Conservation (phyloP, 2,888 invertebrate species). For the Pilophorus perplexus region DNA sequence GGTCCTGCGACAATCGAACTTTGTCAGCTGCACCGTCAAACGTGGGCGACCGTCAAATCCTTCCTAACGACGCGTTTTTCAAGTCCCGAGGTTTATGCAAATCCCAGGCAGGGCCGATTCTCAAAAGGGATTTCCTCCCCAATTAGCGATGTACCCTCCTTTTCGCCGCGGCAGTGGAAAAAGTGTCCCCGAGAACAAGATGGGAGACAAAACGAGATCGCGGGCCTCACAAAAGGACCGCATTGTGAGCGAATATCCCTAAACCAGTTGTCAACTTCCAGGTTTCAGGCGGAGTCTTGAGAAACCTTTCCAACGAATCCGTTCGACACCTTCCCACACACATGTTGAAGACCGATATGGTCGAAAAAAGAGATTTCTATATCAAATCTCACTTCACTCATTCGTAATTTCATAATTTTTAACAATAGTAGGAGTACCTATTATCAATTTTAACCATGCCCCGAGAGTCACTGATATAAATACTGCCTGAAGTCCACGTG, state of each 20-base stretch:
- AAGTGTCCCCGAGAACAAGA: neutral
- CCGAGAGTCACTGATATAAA: too few species aligned
- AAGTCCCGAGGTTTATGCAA: constrained; percentile 15
- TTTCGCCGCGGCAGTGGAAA: neutral
- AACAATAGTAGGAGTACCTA: too few species aligned
- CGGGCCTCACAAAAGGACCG: neutral
- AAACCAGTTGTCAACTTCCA: constrained; percentile 26
- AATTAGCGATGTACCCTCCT: constrained; percentile 30
- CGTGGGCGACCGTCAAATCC: constrained; percentile 3
- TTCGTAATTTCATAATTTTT: too few species aligned
- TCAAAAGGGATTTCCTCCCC: constrained; percentile 19
- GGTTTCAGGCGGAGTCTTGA: neutral
- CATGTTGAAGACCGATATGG: too few species aligned
- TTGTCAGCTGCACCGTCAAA: too few species aligned
- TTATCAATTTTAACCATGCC: too few species aligned
- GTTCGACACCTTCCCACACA: neutral
- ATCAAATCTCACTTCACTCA: too few species aligned
- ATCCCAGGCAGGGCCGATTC: neutral
- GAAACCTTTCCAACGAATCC: constrained; percentile 5
- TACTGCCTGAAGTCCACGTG: too few species aligned
- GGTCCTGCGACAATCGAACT: too few species aligned
- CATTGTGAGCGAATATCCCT: constrained; percentile 5
- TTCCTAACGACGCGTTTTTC: constrained; percentile 26
- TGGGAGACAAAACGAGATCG: too few species aligned
- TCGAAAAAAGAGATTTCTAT: too few species aligned